Conservation (phyloP, 2,888 invertebrate species). For the Peribatodes rhomboidaria region DNA sequence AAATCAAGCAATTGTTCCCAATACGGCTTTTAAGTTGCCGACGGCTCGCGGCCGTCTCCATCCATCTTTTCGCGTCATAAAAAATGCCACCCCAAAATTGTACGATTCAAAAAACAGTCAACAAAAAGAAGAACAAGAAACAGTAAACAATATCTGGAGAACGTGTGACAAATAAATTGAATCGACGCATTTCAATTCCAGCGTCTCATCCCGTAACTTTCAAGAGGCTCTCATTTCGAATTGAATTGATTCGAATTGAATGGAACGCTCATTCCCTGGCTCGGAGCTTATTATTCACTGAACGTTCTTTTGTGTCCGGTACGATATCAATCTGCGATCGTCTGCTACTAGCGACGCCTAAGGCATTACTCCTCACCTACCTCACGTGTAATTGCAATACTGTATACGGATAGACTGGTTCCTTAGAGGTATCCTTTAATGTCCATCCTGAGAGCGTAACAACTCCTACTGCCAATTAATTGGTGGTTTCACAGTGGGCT, state of each 20-base stretch:
- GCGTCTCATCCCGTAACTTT: conserved; percentile 42
- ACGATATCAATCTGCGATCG: conserved; percentile 81
- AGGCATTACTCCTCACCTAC: conserved; percentile 69
- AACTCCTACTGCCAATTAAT: conserved; percentile 75
- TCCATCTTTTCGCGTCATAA: conserved; percentile 1
- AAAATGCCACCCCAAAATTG: conserved; percentile 7
- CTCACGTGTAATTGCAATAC: conserved; percentile 74
- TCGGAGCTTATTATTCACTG: conserved; percentile 75
- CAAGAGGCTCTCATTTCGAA: conserved; percentile 39
- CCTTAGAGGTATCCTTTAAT: conserved; percentile 63
- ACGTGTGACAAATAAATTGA: conserved; percentile 34
- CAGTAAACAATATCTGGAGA: conserved; percentile 32
- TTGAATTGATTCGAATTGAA: conserved; percentile 45
- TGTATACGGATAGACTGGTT: conserved; percentile 74
- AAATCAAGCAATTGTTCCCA: neutral
- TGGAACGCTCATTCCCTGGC: conserved; percentile 52
- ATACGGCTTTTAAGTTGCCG: conserved; percentile 4
- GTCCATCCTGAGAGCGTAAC: conserved; percentile 72
- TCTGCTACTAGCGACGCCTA: conserved; percentile 69
- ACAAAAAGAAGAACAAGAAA: conserved; percentile 13
- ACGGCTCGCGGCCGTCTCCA: neutral
- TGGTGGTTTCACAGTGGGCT: conserved; percentile 59
- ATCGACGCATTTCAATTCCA: conserved; percentile 36
- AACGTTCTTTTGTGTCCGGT: conserved; percentile 77
- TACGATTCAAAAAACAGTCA: neutral